Percentiles rank a stretch among this genome's conserved stretches.
Evolutionary conservation across 2,113 vertebrate species (phyloP).

Genomic region (Sclerurus mexicanus): DNA sequence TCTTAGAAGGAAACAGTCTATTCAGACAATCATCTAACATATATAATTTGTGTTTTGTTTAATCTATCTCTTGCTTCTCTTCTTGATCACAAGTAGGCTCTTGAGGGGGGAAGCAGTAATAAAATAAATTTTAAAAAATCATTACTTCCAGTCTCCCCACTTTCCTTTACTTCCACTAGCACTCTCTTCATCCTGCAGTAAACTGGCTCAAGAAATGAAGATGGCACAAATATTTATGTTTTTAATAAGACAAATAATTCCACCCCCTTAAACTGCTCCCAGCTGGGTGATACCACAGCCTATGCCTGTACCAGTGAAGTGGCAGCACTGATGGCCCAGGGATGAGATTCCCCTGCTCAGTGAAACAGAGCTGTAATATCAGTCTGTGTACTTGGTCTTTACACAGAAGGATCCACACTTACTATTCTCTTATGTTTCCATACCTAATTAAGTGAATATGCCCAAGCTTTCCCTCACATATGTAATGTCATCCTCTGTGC

Average conservation of each 20-base stretch:
- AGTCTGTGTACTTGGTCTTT: neutral
- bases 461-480: neutral
- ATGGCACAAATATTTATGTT: neutral
- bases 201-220: neutral
- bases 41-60: neutral
- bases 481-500: neutral
- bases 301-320: neutral
- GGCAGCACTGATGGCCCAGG: neutral
- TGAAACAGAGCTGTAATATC: neutral
- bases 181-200: neutral
- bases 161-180: neutral
- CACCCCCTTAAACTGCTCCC: neutral
- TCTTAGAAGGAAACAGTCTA: neutral
- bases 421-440: neutral
- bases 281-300: neutral
- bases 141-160: neutral
- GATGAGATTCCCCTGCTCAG: neutral
- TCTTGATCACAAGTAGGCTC: neutral
- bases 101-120: neutral
- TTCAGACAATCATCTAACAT: neutral
- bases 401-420: neutral
- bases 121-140: neutral
- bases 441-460: neutral
- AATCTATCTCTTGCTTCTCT: neutral
- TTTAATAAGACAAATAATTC: neutral